Evolutionary conservation across 2,113 vertebrate species (phyloP), one percentile per base, ranked within the genome.

Genomic region (Pungitius pungitius): DNA sequence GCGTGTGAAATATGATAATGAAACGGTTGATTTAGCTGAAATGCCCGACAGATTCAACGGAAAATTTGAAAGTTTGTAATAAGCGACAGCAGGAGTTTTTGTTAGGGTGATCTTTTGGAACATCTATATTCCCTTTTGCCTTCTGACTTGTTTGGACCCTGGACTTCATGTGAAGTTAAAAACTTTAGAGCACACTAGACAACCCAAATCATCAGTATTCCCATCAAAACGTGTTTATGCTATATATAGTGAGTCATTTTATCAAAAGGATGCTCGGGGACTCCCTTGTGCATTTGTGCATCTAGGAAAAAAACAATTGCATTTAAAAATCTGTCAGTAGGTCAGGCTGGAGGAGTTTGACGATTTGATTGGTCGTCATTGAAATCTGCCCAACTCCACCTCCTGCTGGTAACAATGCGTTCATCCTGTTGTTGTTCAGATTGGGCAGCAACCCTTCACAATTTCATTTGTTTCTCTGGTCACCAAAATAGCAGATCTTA

Each of bases 401-500:
- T 45, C 6, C 45, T 39, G 37, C 66, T 63, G 63, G 45, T 42
- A 43, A 61, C 37, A 76, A 24, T 15, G 3, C 13, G 11, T 57
- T 59, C 27, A 26, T 60, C 26, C 26, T 66, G 14, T 52, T 66
- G 45, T 26, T 33, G 67, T 7, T 30, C 17, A 69, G 24, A 27
- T 51, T 37, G 11, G 33, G 13, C 54, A 42, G 45, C 59, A 51
- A 3, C 65, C 37, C 22, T 15, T 55, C 3, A 7, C 39, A 18
- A 66, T 71, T 64, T 69, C 8, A 64, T 40, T 68, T 39, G 7
- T 42, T 30, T n/a, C 24, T 73, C 43, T 54, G 6, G 61, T 70
- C 59, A 43, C 45, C 5, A 59, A 63, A 75, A 70, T 71, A 67
- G 40, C 27, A 8, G n/a, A 69, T 76, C 15, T 60, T 57, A 35